Evolutionary conservation across 2,797 vertebrate species (phyloP), one percentile per base, ranked within the genome.

Genomic region (Avahi laniger): DNA sequence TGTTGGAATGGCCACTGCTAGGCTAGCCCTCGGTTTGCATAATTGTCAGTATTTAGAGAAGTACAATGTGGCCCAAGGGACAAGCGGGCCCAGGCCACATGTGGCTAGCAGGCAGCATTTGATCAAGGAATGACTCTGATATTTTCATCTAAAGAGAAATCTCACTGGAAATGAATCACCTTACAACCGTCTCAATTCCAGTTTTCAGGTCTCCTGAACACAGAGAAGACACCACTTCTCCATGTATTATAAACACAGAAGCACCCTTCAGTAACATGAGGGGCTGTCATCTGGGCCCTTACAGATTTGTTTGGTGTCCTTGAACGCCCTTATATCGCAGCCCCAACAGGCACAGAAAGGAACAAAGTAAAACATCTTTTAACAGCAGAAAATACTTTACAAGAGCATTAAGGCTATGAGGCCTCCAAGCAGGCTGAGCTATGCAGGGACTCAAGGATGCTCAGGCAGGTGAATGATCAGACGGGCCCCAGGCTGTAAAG

Each of bases 221-320:
- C 4, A 41, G 12, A 6, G 28, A 2, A 1, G 6, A 1, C 7
- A 7, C 24, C 13, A 15, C 11, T 43, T 65, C 1, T n/a, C 2
- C 1, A 1, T 26, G 18, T 7, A n/a, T 7, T 6, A 13, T 10
- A 57, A 38, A 14, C 0, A 30, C 1, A 30, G 59, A 82, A 35
- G 3, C 7, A n/a, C 10, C 11, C 11, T n/a, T 1, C 15, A 33
- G 0, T 72, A 7, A 43, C 12, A 7, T 0, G 0, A 2, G 7
- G 6, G 2, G 4, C n/a, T 5, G 12, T 43, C 35, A 26, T 28
- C 33, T 0, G 0, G 10, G 8, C 15, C 33, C 2, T 33, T 1
- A 46, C 6, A 15, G 57, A n/a, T 59, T 26, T 59, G 2, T 13
- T 82, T 2, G 2, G n/a, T 8, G 18, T 3, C 43, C 22, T 87